A percentile compares a stretch with the other conserved stretches of the same genome.
These are phyloP conservation scores for Colostygia pectinataria DNA, from an alignment of 2,888 invertebrate genomes.

Conservation along the genomic window DNA sequence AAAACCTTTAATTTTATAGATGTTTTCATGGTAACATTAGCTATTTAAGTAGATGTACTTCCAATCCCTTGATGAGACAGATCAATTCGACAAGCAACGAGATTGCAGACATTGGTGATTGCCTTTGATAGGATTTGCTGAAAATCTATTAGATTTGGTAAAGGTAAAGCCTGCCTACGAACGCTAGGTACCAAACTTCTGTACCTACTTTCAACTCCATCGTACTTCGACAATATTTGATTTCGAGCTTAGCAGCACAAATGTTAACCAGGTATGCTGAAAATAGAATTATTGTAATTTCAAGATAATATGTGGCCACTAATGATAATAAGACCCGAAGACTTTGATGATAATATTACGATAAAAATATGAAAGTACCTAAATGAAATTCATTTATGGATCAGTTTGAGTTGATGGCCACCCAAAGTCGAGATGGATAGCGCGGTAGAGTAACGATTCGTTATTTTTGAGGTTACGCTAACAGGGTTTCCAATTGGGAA, in stretches of 20 bases:
- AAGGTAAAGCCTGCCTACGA: slow-evolving; percentile 11
- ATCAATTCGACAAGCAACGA: slow-evolving; percentile 21
- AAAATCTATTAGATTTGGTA: slow-evolving; percentile 22
- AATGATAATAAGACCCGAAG: no score
- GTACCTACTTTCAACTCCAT: slow-evolving; percentile 11
- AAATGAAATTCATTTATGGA: no score
- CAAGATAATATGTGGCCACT: no score
- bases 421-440: no score
- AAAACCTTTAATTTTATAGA: slow-evolving; percentile 22
- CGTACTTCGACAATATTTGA: not conserved
- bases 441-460: no score
- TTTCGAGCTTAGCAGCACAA: not conserved
- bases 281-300: no score
- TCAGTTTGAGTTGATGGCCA: no score
- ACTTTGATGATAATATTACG: no score
- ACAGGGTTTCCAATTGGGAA: slow-evolving; percentile 1
- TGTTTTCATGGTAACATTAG: slow-evolving; percentile 28
- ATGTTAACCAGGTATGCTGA: no score
- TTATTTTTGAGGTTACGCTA: not conserved
- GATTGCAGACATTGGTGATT: slow-evolving; percentile 15
- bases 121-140: slow-evolving; percentile 22
- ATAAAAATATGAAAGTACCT: no score
- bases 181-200: not conserved
- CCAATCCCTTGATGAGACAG: slow-evolving; percentile 23
- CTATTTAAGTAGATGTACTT: slow-evolving; percentile 3